phyloP scores from a whole-genome alignment of 2,113 vertebrate species.

The Protobothrops mucrosquamatus region DNA sequence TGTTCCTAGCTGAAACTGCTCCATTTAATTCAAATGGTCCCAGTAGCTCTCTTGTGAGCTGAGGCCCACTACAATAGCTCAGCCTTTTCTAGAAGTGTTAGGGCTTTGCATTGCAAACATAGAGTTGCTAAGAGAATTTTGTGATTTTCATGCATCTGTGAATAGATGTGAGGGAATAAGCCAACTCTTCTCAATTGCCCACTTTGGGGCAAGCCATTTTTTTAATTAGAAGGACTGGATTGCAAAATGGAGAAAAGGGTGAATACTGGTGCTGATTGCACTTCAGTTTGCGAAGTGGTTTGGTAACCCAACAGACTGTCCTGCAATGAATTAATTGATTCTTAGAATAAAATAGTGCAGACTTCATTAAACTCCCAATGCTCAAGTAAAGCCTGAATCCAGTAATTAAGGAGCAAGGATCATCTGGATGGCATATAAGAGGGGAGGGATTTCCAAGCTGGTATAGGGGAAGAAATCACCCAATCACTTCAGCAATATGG shows the following conservation, averaged over 20 bases:
- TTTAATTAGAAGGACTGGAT: neutral
- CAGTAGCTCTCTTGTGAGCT: neutral
- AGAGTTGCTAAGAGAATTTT: neutral
- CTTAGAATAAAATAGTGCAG: neutral
- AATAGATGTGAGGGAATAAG: neutral
- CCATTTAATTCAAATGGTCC: constrained; percentile 9
- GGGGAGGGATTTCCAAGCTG: neutral
- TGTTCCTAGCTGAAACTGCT: constrained; percentile 35
- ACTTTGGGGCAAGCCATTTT: neutral
- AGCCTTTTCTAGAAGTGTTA: neutral
- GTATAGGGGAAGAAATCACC: neutral
- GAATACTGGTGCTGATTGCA: neutral
- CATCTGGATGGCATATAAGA: neutral
- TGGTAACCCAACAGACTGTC: neutral
- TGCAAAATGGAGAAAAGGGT: neutral
- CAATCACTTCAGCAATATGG: neutral
- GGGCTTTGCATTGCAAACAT: neutral
- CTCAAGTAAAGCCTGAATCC: neutral
- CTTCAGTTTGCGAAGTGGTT: neutral
- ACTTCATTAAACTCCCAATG: neutral
- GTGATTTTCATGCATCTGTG: neutral
- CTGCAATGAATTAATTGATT: neutral
- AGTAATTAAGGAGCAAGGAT: neutral
- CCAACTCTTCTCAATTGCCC: neutral
- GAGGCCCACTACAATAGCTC: accelerated